phyloP scores from a whole-genome alignment of 2,113 vertebrate genomes.

The Sinocyclocheilus anophthalmus region DNA sequence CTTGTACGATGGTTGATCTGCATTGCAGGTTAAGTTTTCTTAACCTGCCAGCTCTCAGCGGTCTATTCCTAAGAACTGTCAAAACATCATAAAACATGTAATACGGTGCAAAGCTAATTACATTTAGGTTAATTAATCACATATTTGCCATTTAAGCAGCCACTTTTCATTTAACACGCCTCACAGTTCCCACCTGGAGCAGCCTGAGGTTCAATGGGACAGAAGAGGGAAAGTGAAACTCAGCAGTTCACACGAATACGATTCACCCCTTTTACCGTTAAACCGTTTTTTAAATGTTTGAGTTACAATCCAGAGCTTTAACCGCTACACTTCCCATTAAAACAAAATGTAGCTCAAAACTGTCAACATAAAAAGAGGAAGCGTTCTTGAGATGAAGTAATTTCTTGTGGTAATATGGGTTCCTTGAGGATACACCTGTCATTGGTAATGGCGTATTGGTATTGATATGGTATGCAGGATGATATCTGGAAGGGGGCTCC shows the following conservation, averaged over 20 bases:
- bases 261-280: not conserved
- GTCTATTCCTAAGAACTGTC: not conserved
- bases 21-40: not conserved
- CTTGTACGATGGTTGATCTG: not conserved
- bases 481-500: conserved; percentile 15
- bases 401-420: conserved; percentile 5
- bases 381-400: not conserved
- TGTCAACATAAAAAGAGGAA: not conserved
- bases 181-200: conserved; percentile 12
- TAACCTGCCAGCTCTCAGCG: conserved; percentile 29
- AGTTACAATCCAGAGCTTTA: not conserved
- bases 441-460: conserved; percentile 15
- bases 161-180: not conserved
- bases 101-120: not conserved
- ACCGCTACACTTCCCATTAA: not conserved
- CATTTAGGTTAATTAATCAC: not conserved
- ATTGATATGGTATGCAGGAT: not conserved
- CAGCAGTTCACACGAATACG: not conserved
- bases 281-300: not conserved
- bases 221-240: not conserved
- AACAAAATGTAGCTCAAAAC: not conserved
- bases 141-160: not conserved
- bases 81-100: conserved; percentile 15
- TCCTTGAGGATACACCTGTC: conserved; percentile 6
- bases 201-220: not conserved